Base-by-base conservation (phyloP, 2,113 vertebrate species). In the Apus apus region DNA sequence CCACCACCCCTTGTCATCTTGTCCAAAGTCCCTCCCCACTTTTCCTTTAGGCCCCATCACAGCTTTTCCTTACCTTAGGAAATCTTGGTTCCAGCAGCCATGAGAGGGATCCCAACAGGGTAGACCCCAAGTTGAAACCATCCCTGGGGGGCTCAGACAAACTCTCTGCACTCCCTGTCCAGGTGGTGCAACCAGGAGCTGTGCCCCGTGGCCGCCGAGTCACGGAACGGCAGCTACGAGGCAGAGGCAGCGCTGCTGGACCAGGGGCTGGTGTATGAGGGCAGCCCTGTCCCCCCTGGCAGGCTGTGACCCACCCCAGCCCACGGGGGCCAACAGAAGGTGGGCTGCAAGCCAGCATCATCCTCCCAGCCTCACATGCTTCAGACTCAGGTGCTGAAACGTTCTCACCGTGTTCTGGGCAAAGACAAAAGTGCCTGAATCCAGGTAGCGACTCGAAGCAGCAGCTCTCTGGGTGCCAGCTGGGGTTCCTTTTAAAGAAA, bases 171-270 rank as follows among this genome's bases (percentile, higher is more conserved):
- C 54, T 84, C 45, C 40, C 53, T 20, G 8, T 54, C 13, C 96
- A 99, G 99, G 93, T 99, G 99, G 98, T 98, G 98, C 92, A 93
- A 97, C 61, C 98, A 98, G 62, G 98, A 99, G 67, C 83, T 98
- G 73, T 98, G 98, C 81, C 98, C 98, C 0, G 98, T 98, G 75
- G 94, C 87, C 48, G 64, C 29, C 5, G 98, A 97, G 75, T 86
- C 96, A 3, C 21, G 12, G 9, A 96, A 51, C 23, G 94, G 98
- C 65, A 97, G 93, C 91, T 99, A 99, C 32, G 48, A 90, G 20
- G 29, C 58, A 0, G 82, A 90, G 60, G 94, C 94, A 4, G 87
- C 58, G 3, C 76, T 91, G 9, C 58, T 68, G 34, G 98, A 99
- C 95, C 50, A 89, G 25, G 61, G 90, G 2, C 92, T 99, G 80